A percentile compares a stretch with the other conserved stretches of the same genome.
Evolutionary conservation across 2,797 vertebrate genomes (phyloP).

Genomic region (Parotocinclus haroldoi): DNA sequence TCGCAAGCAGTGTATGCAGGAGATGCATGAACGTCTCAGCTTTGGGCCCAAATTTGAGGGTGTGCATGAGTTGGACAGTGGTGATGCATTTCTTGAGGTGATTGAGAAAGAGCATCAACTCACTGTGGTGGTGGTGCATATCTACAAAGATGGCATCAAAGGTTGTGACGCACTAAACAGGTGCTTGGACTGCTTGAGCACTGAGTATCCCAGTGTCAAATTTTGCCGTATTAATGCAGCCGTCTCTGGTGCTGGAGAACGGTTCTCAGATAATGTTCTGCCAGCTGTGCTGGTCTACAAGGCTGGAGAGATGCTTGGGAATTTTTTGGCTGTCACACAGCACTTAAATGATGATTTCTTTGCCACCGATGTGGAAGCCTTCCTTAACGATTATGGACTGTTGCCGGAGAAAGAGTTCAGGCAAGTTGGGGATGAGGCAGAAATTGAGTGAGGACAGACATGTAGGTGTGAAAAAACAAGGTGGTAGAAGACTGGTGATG

Average conservation of each 20-base stretch:
- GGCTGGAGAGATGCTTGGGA: constrained; percentile 90
- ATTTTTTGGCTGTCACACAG: constrained; percentile 85
- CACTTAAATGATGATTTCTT: constrained; percentile 90
- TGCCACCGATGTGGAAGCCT: constrained; percentile 89
- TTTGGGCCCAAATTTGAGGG: constrained; percentile 88
- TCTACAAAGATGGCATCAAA: constrained; percentile 82
- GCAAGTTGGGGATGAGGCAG: constrained; percentile 67
- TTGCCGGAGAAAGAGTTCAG: constrained; percentile 84
- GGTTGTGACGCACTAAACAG: constrained; percentile 87
- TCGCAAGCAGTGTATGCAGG: constrained; percentile 91
- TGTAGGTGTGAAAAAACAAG: too few species aligned
- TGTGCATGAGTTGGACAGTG: constrained; percentile 82
- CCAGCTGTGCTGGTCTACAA: constrained; percentile 92
- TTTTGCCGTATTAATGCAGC: constrained; percentile 93
- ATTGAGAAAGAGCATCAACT: constrained; percentile 88
- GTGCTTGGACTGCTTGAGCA: constrained; percentile 83
- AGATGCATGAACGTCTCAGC: constrained; percentile 94
- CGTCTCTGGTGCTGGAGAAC: constrained; percentile 82
- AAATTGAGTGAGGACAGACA: constrained; percentile 55
- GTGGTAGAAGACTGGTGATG: constrained; percentile 30
- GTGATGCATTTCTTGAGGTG: constrained; percentile 83
- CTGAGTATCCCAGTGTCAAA: constrained; percentile 84
- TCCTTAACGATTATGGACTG: constrained; percentile 92
- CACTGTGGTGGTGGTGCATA: constrained; percentile 88
- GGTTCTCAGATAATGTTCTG: constrained; percentile 85